Evolutionary conservation across 2,113 vertebrate species (phyloP).

Genomic region (Ochotona princeps): DNA sequence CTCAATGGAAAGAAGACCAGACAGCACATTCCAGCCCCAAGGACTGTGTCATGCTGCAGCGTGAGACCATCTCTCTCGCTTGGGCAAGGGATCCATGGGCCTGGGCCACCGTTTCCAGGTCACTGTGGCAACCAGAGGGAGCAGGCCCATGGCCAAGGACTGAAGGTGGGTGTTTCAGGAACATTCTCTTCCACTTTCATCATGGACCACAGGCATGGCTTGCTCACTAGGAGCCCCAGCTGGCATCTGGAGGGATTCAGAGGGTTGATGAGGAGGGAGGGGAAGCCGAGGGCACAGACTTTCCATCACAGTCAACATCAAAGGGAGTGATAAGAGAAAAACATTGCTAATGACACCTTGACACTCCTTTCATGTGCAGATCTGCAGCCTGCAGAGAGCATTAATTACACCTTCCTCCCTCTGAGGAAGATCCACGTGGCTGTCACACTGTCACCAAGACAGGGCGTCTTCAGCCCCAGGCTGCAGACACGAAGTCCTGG

Average conservation of each 20-base stretch:
- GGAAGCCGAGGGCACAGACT: background rate
- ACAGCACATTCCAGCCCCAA: background rate
- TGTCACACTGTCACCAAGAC: background rate
- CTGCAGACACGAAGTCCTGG: background rate
- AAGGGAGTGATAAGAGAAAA: conserved; percentile 60
- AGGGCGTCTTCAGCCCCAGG: conserved; percentile 8
- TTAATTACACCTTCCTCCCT: conserved; percentile 62
- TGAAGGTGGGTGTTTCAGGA: background rate
- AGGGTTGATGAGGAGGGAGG: background rate
- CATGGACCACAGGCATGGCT: background rate
- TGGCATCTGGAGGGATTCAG: background rate
- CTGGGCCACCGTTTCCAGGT: background rate
- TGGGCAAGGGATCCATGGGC: background rate
- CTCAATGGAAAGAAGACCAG: conserved; percentile 7
- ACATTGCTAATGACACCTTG: conserved; percentile 53
- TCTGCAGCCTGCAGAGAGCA: conserved; percentile 39
- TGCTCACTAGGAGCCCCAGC: background rate
- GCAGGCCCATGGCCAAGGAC: background rate
- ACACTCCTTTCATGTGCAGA: conserved; percentile 66
- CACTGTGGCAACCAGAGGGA: background rate
- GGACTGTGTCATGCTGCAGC: conserved; percentile 25
- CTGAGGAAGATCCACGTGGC: background rate
- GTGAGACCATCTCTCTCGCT: background rate
- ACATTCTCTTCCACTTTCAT: background rate
- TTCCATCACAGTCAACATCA: conserved; percentile 73